Conservation (phyloP, 2,797 vertebrate species). For the Gymnocypris eckloni region DNA sequence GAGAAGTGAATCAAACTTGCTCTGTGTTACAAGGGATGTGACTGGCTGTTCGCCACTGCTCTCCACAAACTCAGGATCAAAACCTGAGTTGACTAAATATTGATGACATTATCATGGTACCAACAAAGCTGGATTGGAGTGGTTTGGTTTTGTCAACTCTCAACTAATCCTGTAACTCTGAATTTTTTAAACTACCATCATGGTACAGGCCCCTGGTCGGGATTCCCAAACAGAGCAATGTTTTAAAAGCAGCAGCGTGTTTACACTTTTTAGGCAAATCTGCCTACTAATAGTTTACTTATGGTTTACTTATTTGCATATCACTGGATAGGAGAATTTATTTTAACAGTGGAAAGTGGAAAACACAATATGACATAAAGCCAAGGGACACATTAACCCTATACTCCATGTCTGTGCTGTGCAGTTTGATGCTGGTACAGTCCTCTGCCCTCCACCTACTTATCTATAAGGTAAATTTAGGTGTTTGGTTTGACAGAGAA, state of each 20-base stretch:
- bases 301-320: not conserved
- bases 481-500: too few species aligned
- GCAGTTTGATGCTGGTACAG: constrained; percentile 2
- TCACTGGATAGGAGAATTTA: not conserved
- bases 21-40: not conserved
- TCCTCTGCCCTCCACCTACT: constrained; percentile 21
- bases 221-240: not conserved
- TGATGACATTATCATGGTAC: not conserved
- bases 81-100: not conserved
- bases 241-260: not conserved
- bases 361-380: constrained; percentile 18
- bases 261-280: not conserved
- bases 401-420: constrained; percentile 15
- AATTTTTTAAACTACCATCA: not conserved
- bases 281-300: not conserved
- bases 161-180: too few species aligned
- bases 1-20: not conserved
- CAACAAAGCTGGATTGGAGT: not conserved
- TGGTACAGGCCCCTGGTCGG: not conserved
- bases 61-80: not conserved
- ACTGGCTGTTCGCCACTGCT: not conserved
- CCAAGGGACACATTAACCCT: constrained; percentile 36
- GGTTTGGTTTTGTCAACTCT: not conserved
- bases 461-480: too few species aligned
- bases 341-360: not conserved